Evolutionary conservation across 2,797 vertebrate genomes (phyloP).

Genomic region (Alca torda): DNA sequence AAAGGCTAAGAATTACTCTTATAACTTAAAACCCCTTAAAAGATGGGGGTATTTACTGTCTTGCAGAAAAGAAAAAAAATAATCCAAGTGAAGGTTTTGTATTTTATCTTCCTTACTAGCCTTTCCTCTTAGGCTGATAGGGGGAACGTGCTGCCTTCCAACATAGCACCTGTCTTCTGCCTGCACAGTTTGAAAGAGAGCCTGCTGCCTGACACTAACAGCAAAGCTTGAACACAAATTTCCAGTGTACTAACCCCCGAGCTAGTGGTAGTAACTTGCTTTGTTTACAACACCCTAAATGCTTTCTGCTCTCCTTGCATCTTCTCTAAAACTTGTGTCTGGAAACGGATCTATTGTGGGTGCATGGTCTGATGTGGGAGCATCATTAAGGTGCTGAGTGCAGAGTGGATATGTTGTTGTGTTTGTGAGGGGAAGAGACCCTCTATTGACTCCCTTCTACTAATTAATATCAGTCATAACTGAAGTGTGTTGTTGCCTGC

Average conservation of each 20-base stretch:
- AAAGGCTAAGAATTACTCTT: neutral
- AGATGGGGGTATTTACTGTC: neutral
- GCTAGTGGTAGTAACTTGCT: neutral
- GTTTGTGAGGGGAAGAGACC: neutral
- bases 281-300: neutral
- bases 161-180: conserved; percentile 69
- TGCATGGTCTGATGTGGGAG: neutral
- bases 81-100: neutral
- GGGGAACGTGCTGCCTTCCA: conserved; percentile 69
- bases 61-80: neutral
- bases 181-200: conserved; percentile 23
- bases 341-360: neutral
- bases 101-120: neutral
- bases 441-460: neutral
- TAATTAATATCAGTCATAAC: neutral
- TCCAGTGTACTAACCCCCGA: conserved; percentile 41
- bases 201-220: conserved; percentile 55
- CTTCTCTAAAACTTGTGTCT: neutral
- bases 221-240: neutral
- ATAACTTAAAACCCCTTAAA: neutral
- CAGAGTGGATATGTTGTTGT: neutral
- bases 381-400: neutral
- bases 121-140: neutral
- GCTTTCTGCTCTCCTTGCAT: neutral
- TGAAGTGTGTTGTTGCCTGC: neutral